Base-by-base conservation (phyloP, 37 sponge, comb jelly and placozoan species). In the Beroe forskalii region DNA sequence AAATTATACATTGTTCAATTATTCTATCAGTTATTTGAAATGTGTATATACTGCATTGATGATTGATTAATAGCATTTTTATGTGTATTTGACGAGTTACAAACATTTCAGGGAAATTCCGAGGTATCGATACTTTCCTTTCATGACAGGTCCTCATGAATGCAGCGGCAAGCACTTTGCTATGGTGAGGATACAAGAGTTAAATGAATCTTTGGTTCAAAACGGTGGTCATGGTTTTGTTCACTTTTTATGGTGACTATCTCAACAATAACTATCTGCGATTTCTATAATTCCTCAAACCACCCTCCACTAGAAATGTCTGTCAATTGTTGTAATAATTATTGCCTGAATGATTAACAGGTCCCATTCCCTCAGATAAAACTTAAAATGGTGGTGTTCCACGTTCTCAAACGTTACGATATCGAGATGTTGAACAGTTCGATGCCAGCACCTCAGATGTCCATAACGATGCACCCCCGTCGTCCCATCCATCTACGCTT, bases 111-210 rank as follows among this genome's bases (percentile, higher is more conserved):
- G 86, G 44, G 27, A 80, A 8, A 25, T 44, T 0, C 44, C 86
- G 17, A 80, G 35, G 55, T 44, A 38, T 23, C 40, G 42, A 0
- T 80, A 44, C 55, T 44, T 80, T 37, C 86, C 86, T 8, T 80
- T 80, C 55, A 80, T 80, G 86, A 38, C 86, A 1, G 86, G 86
- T 3, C 86, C 86, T 8, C 86, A 80, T 37, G 86, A 80, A 25
- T 80, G 86, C 42, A 80, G 86, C 40, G 86, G 86, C 12, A 80
- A 80, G 20, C 43, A 80, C 31, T 44, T 80, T 43, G 86, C 86
- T 20, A 35, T 80, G 86, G 86, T 80, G 40, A 38, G 75, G 19
- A 9, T 20, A n/a, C n/a, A n/a, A n/a, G n/a, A n/a, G n/a, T n/a
- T n/a, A 27, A 30, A 30, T 64, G 25, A 4, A 22, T 8, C 30